Base-by-base conservation (phyloP, 2,888 invertebrate species). In the Folsomia candida region DNA sequence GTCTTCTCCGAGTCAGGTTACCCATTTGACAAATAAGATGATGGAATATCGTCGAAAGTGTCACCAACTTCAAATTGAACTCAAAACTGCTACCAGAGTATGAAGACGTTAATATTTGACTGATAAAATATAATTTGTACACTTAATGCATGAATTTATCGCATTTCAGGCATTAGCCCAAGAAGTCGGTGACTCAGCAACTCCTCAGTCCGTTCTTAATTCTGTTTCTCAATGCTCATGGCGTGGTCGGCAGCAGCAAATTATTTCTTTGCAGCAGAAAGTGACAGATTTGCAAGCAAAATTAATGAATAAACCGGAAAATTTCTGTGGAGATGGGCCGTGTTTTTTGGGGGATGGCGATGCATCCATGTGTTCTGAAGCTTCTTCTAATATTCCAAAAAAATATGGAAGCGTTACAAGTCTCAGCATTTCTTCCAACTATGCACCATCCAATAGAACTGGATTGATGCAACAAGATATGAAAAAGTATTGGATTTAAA, bases 241-340 rank as follows among this genome's bases (percentile, higher is more conserved):
- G 91, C 88, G 90, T 76, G 92, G 92, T 0, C 85, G 92, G 75
- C 90, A 91, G 1, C 91, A 92, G 80, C 89, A 91, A 81, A 91
- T 92, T 71, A 82, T 88, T 0, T 83, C 88, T 18, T 82, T 92
- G 62, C 90, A 90, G 81, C 87, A 88, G 67, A 90, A 89, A 83
- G 84, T 91, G 63, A 82, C 82, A 4, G 90, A 91, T 64, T 81
- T 91, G 0, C 89, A 88, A 79, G 86, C 86, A 25, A 90, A 89
- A 81, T 68, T 81, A 22, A 62, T 67, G 20, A 65, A 73, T 54
- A n/a, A 54, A 6, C 6, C 6, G 4, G 4, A 14, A n/a, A 54
- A 18, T 54, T 51, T 47, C 9, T 51, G 27, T 47, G 11, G n/a
- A 24, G 29, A n/a, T 65, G 69, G 27, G 59, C 28, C 9, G 47